Evolutionary conservation across 1,140 invertebrate genomes (phyloP).

Genomic region (Pogonomyrmex californicus): DNA sequence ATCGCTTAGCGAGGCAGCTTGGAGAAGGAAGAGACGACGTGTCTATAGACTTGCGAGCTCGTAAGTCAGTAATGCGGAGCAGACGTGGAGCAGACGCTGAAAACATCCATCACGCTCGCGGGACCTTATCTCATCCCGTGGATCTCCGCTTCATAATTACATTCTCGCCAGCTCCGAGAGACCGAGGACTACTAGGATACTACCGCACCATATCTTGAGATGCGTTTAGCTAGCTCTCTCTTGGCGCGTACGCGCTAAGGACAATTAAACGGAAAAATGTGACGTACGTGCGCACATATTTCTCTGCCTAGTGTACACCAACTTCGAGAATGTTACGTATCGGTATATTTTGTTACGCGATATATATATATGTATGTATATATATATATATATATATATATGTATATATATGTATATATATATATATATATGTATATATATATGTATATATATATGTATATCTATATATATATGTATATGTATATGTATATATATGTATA

Average conservation of each 20-base stretch:
- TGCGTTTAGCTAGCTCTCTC: slow-evolving; percentile 48
- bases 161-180: slow-evolving; percentile 80
- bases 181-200: slow-evolving; percentile 21
- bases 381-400: no score
- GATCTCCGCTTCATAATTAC: slow-evolving; percentile 87
- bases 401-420: no score
- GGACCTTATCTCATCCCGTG: slow-evolving; percentile 84
- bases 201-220: slow-evolving; percentile 62
- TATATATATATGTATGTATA: no score
- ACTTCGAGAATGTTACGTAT: neutral
- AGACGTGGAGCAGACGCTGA: slow-evolving; percentile 86
- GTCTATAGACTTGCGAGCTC: slow-evolving; percentile 75
- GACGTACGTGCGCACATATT: slow-evolving; percentile 48
- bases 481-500: no score
- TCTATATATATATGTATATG: no score
- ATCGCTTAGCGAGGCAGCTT: slow-evolving; percentile 72
- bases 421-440: no score
- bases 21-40: slow-evolving; percentile 57
- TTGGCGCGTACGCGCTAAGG: slow-evolving; percentile 55
- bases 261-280: slow-evolving; percentile 73
- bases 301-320: neutral
- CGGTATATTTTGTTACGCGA: neutral
- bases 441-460: no score
- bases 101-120: slow-evolving; percentile 87
- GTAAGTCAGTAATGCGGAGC: slow-evolving; percentile 85